Evolutionary conservation across 2,113 vertebrate genomes (phyloP).

Genomic region (Sinocyclocheilus grahami): DNA sequence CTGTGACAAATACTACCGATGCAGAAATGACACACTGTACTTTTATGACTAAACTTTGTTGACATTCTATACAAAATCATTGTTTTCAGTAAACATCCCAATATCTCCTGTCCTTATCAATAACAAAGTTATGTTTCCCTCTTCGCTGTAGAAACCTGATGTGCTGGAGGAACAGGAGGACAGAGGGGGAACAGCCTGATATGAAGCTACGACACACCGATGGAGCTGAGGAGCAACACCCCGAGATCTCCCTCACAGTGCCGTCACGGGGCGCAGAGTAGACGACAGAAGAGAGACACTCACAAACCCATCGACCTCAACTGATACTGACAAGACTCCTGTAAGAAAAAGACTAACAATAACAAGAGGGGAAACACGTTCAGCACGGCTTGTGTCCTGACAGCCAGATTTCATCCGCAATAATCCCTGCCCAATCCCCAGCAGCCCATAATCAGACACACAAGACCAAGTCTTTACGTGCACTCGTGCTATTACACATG

Average conservation of each 20-base stretch:
- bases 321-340: conserved; percentile 12
- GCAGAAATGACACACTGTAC: not conserved
- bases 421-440: conserved; percentile 70
- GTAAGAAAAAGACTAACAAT: conserved; percentile 43
- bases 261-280: not conserved
- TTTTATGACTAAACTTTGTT: not conserved
- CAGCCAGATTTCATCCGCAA: conserved; percentile 62
- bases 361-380: conserved; percentile 3
- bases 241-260: conserved; percentile 1
- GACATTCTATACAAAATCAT: not conserved
- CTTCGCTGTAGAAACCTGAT: conserved; percentile 33
- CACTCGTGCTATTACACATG: too few species aligned
- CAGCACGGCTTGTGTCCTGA: conserved; percentile 46
- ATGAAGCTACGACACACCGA: conserved; percentile 14
- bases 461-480: conserved; percentile 33
- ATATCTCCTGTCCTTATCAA: not conserved
- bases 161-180: conserved; percentile 11
- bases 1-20: not conserved
- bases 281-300: not conserved
- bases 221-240: conserved; percentile 3
- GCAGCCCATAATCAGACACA: conserved; percentile 58
- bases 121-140: not conserved
- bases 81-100: conserved; percentile 2
- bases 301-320: not conserved
- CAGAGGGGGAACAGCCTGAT: conserved; percentile 6